phyloP scores from a whole-genome alignment of 2,113 vertebrate genomes.

The Hydropotes inermis region DNA sequence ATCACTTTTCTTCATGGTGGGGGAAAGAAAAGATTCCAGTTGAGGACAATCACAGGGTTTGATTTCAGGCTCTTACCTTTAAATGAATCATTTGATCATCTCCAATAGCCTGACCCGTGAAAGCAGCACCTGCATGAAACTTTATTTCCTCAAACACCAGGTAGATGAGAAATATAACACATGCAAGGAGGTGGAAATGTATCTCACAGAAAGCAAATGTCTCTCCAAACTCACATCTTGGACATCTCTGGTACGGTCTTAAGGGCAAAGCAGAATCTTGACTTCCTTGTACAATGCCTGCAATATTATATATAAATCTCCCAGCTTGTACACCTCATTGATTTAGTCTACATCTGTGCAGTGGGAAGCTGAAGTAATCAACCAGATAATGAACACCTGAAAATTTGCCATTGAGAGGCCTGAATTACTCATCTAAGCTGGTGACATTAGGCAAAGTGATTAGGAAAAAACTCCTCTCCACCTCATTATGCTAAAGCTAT shows the following conservation, averaged over 20 bases:
- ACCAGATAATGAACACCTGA: conserved; percentile 21
- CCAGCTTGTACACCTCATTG: not conserved
- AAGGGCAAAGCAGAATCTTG: not conserved
- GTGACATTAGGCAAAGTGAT: not conserved
- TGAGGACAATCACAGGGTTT: no score
- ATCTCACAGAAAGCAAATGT: not conserved
- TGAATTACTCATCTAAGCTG: not conserved
- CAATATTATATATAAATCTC: not conserved
- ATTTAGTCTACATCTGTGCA: not conserved
- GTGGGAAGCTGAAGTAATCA: conserved; percentile 7
- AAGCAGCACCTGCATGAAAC: not conserved
- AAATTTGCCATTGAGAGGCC: not conserved
- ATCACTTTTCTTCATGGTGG: no score
- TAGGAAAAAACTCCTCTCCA: not conserved
- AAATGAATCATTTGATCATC: not conserved
- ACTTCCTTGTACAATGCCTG: not conserved
- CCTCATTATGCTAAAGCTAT: not conserved
- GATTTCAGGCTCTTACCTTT: no score
- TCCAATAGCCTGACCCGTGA: not conserved
- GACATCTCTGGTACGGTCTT: not conserved
- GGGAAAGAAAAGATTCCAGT: no score
- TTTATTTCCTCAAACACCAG: not conserved
- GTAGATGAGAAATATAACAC: not conserved
- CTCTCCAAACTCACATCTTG: not conserved
- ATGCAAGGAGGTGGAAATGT: rapidly evolving